Percentiles rank a stretch among this genome's conserved stretches.
These are phyloP conservation scores for Artibeus lituratus DNA, from an alignment of 2,797 vertebrate genomes.

Conservation along the genomic window DNA sequence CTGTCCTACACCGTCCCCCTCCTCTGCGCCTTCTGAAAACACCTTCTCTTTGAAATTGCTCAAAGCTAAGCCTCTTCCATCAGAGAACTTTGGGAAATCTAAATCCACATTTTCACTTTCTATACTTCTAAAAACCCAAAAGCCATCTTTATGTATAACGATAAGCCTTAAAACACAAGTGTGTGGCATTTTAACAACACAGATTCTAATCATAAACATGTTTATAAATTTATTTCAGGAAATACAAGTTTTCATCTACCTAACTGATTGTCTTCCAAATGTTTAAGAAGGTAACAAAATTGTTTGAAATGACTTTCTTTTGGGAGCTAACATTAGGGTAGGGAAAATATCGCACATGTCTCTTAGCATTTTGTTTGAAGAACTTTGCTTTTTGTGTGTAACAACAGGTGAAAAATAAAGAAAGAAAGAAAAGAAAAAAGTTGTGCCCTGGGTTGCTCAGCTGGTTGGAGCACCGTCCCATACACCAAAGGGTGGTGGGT, in stretches of 20 bases:
- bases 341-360: neutral
- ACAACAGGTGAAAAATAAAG: neutral
- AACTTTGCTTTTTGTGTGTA: neutral
- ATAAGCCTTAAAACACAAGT: neutral
- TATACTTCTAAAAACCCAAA: neutral
- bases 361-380: neutral
- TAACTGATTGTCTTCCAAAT: neutral
- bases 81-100: neutral
- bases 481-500: too few relatives aligned
- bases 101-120: neutral
- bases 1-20: neutral
- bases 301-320: neutral
- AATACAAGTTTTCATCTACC: neutral
- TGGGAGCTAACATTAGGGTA: neutral
- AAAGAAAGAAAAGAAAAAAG: neutral
- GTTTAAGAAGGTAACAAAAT: neutral
- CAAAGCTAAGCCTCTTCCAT: neutral
- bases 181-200: neutral
- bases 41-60: neutral
- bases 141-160: neutral
- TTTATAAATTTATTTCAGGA: neutral
- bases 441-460: too few relatives aligned
- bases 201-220: neutral
- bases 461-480: too few relatives aligned
- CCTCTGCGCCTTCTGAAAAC: neutral